Evolutionary conservation across 2,888 invertebrate genomes (phyloP).

Genomic region (Phengaris alcon): DNA sequence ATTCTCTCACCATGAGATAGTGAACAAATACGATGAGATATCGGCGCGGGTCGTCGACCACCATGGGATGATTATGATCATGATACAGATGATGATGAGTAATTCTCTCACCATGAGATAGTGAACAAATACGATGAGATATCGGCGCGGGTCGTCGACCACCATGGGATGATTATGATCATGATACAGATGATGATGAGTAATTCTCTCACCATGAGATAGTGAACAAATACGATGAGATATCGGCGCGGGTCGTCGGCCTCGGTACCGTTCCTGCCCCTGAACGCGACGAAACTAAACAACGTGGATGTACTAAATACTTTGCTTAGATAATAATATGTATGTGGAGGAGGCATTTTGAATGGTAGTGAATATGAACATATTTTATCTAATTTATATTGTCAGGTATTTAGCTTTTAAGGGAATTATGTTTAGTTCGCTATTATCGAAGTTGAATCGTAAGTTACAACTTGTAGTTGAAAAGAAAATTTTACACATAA

Average conservation of each 20-base stretch:
- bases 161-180: neutral
- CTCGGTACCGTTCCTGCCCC: conserved; percentile 77
- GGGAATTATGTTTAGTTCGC: too few relatives aligned
- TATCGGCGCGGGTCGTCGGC: conserved; percentile 76
- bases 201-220: conserved; percentile 49
- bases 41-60: too few relatives aligned
- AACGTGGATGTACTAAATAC: conserved; percentile 40
- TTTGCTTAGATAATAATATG: conserved; percentile 35
- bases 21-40: conserved; percentile 50
- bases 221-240: conserved; percentile 77
- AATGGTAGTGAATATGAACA: neutral
- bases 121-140: conserved; percentile 77
- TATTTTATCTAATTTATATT: too few relatives aligned
- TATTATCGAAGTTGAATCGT: too few relatives aligned
- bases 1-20: conserved; percentile 53
- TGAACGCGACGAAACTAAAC: conserved; percentile 69
- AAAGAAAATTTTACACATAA: too few relatives aligned
- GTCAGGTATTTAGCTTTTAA: too few relatives aligned
- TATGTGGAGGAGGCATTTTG: conserved; percentile 50
- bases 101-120: conserved; percentile 51
- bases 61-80: neutral
- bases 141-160: conserved; percentile 34
- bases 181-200: conserved; percentile 6
- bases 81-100: neutral
- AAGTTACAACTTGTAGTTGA: too few relatives aligned